Evolutionary conservation across 2,113 vertebrate genomes (phyloP).

Genomic region (Pyrgilauda ruficollis): DNA sequence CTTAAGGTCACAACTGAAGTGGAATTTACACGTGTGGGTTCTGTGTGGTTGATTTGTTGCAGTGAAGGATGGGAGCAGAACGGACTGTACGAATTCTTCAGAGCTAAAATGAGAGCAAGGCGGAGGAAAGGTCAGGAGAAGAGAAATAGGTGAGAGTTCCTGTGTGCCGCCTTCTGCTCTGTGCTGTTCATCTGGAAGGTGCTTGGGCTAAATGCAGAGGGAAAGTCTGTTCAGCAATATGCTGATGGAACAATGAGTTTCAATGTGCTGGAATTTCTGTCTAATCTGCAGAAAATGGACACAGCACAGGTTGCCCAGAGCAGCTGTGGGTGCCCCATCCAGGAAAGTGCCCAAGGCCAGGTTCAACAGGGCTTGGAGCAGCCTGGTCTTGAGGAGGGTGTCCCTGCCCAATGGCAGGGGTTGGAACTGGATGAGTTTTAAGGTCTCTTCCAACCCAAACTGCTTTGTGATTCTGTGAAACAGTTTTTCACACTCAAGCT

Average conservation of each 20-base stretch:
- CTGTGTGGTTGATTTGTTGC: constrained; percentile 17
- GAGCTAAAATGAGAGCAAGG: constrained; percentile 96
- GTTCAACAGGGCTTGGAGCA: background rate
- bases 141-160: constrained; percentile 82
- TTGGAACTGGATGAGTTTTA: background rate
- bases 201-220: background rate
- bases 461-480: accelerated
- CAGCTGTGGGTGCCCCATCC: background rate
- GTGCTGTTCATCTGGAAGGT: background rate
- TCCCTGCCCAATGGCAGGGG: background rate
- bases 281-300: background rate
- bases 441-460: background rate
- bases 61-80: constrained; percentile 99
- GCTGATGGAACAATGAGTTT: background rate
- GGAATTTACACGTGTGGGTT: background rate
- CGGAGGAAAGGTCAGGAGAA: constrained; percentile 94
- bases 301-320: background rate
- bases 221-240: background rate
- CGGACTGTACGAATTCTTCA: constrained; percentile 94
- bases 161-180: background rate
- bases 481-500: accelerated
- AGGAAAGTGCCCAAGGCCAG: background rate
- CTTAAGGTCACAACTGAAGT: accelerated
- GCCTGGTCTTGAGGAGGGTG: background rate
- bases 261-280: background rate